Evolutionary conservation across 1,140 invertebrate genomes (phyloP).

Genomic region (Drosophila simulans): DNA sequence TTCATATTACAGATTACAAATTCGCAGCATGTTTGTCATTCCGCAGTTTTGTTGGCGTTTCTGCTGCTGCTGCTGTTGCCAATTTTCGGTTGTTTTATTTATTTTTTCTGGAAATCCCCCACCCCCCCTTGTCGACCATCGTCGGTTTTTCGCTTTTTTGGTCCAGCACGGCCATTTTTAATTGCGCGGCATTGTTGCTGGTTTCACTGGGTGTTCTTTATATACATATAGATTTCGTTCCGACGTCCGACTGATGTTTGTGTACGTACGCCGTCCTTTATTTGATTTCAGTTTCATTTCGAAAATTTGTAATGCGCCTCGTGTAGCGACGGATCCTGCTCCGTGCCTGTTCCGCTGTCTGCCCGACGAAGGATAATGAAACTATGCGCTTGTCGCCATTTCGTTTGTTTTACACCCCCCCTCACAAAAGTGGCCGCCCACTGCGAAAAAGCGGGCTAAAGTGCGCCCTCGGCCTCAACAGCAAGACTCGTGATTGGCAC

Average conservation of each 20-base stretch:
- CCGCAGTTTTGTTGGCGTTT: constrained; percentile 40
- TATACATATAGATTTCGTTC: constrained; percentile 19
- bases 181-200: constrained; percentile 77
- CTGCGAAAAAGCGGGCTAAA: neutral
- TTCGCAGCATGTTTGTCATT: constrained; percentile 82
- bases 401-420: constrained; percentile 65
- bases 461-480: constrained; percentile 7
- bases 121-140: neutral
- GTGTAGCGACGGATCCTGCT: constrained; percentile 65
- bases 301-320: constrained; percentile 78
- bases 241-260: constrained; percentile 29
- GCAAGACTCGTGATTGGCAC: neutral
- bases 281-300: constrained; percentile 82
- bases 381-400: constrained; percentile 72
- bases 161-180: constrained; percentile 67
- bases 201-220: constrained; percentile 23
- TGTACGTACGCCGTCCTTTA: constrained; percentile 59
- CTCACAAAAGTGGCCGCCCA: neutral
- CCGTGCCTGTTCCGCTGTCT: constrained; percentile 53
- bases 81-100: constrained; percentile 46
- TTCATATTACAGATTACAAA: constrained; percentile 81
- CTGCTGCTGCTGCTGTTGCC: constrained; percentile 21
- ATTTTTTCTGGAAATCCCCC: constrained; percentile 18
- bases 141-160: constrained; percentile 10
- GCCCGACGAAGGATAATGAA: constrained; percentile 70